Evolutionary conservation across 1,140 invertebrate species (phyloP).

Genomic region (Sycophila sp.): DNA sequence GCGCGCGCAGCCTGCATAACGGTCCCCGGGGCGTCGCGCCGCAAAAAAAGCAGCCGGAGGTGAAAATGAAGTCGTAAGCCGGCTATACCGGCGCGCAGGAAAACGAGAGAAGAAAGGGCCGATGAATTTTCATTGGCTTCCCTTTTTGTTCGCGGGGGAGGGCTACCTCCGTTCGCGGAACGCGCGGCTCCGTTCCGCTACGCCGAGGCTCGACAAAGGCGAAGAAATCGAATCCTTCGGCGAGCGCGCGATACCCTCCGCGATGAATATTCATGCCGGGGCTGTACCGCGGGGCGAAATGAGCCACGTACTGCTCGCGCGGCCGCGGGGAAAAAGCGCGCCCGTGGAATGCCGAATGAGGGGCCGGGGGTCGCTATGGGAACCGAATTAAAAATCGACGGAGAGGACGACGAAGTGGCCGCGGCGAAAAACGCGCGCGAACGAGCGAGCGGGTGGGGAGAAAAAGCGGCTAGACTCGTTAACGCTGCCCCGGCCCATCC

Average conservation of each 20-base stretch:
- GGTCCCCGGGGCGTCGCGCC: background rate
- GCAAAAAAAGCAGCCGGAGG: conserved; percentile 20
- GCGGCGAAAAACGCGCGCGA: background rate
- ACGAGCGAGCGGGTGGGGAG: background rate
- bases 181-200: no score
- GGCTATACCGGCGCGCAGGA: background rate
- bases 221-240: conserved; percentile 7
- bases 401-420: background rate
- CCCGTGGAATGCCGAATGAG: background rate
- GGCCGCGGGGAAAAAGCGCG: background rate
- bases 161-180: conserved; percentile 29
- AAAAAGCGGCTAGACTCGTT: conserved; percentile 6
- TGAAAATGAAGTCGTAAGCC: conserved; percentile 42
- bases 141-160: conserved; percentile 12
- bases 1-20: background rate
- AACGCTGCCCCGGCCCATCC: background rate
- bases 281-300: background rate
- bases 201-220: no score
- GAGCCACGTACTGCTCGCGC: no score
- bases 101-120: background rate
- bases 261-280: conserved; percentile 1
- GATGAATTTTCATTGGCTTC: conserved; percentile 40
- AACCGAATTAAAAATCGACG: conserved; percentile 8
- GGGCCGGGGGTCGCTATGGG: no score
- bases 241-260: background rate